These are phyloP conservation scores for Gonatopus flavifemur DNA, from an alignment of 1,140 invertebrate species.

Conservation along the genomic window DNA sequence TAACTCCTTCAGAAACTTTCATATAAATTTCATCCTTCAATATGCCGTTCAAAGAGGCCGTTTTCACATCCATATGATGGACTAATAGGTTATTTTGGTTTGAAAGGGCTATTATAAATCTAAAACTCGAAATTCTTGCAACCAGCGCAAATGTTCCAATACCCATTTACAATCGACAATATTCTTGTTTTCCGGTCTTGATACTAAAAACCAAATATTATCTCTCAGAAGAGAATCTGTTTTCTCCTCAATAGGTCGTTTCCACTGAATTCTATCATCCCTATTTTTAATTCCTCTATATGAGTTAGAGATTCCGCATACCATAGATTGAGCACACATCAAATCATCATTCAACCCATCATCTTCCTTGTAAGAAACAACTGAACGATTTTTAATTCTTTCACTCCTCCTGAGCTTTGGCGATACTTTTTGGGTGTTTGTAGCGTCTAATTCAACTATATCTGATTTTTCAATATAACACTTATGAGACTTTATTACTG, in stretches of 20 bases:
- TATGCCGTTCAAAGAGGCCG: neutral
- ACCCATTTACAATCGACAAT: constrained; percentile 14
- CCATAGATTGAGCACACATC: constrained; percentile 27
- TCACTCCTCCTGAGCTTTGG: constrained; percentile 40
- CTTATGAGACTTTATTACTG: neutral
- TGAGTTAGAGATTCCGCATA: constrained; percentile 25
- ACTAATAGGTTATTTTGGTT: neutral
- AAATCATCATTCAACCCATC: constrained; percentile 1
- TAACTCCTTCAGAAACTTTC: neutral
- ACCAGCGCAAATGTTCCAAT: neutral
- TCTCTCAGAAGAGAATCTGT: constrained; percentile 41
- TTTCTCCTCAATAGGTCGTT: constrained; percentile 45
- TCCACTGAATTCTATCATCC: constrained; percentile 35
- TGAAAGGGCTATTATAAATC: neutral
- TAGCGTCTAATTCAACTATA: neutral
- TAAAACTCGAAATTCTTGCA: neutral
- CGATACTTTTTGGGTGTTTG: constrained; percentile 13
- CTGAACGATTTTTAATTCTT: constrained; percentile 28
- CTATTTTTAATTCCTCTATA: constrained; percentile 40
- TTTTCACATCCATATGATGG: constrained; percentile 1
- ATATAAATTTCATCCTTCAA: neutral
- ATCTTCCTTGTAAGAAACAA: constrained; percentile 29
- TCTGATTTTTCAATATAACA: neutral
- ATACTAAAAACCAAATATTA: constrained; percentile 49
- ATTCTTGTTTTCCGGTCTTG: constrained; percentile 45